Base-by-base conservation (phyloP, 1,140 invertebrate species). In the Eueides isabella region DNA sequence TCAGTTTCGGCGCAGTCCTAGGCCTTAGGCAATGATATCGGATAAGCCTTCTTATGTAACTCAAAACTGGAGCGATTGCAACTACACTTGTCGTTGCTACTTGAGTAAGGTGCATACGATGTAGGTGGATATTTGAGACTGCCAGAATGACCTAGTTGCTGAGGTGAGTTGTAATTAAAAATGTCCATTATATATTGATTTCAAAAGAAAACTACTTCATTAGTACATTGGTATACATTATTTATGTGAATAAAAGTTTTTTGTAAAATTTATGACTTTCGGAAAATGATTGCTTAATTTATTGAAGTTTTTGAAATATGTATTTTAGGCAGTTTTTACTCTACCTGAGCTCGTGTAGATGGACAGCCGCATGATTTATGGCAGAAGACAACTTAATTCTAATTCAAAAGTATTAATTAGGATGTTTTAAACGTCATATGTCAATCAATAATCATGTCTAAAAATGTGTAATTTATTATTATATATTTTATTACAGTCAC, bases 11-110 rank as follows among this genome's bases (percentile, higher is more conserved):
- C 67, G n/a, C 38, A 48, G 67, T 69, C 62, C 72, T 48, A 72
- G 62, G 64, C 71, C 74, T 76, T 61, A 70, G 66, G 74, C 74
- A 78, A 74, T 74, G 74, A 74, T 79, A 79, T 79, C 74, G 67
- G 65, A 79, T 79, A 79, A 66, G 65, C 68, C 62, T 76, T 31
- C 64, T 78, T 80, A 76, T 79, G 79, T 81, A 78, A 81, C 33
- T 41, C 61, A 61, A 79, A 81, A 77, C 77, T 77, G 62, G 79
- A 76, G 76, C 77, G 75, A 55, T 81, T 81, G 77, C 77, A 79
- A 38, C 65, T 69, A 70, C 74, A 72, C 66, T 74, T 68, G 67
- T 67, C 63, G 73, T 29, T 64, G 61, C 33, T 48, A 74, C 48
- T 78, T 72, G 76, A 66, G 76, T 75, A 75, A 78, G 73, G 73